Percentiles rank a stretch among this genome's conserved stretches.
phyloP scores from a whole-genome alignment of 2,888 invertebrate genomes.

The Aleiodes testaceus region DNA sequence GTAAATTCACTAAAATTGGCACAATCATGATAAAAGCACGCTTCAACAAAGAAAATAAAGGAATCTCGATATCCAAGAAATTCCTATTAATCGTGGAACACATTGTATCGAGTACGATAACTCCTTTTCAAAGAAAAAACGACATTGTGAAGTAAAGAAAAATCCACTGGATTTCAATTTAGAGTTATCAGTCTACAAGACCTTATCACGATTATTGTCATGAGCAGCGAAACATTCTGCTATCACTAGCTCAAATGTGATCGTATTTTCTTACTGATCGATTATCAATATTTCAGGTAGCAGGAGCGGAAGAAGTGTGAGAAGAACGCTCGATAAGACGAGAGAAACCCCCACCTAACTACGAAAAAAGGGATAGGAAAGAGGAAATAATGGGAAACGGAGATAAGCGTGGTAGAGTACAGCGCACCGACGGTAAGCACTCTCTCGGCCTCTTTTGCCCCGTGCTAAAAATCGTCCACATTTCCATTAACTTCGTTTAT shows the following conservation, averaged over 20 bases:
- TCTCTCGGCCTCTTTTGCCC: neutral
- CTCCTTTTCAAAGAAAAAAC: neutral
- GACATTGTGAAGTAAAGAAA: neutral
- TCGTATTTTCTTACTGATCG: slow-evolving; percentile 23
- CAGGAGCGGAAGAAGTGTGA: neutral
- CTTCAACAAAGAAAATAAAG: too few relatives aligned
- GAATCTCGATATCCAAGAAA: too few relatives aligned
- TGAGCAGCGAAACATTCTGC: neutral
- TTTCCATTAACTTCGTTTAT: neutral
- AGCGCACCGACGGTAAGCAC: slow-evolving; percentile 73
- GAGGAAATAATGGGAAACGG: slow-evolving; percentile 74
- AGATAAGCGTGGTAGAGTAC: slow-evolving; percentile 73
- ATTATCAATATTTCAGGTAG: slow-evolving; percentile 32
- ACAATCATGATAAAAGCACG: too few relatives aligned
- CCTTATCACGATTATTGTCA: slow-evolving; percentile 19
- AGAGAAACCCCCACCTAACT: neutral
- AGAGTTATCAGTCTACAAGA: neutral
- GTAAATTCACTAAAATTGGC: too few relatives aligned
- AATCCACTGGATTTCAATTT: slow-evolving; percentile 22
- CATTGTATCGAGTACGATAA: too few relatives aligned
- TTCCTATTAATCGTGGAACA: too few relatives aligned
- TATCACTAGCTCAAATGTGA: slow-evolving; percentile 6
- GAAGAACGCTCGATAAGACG: slow-evolving; percentile 10
- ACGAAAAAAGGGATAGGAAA: slow-evolving; percentile 41
- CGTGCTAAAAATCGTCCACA: too few relatives aligned